A percentile compares a stretch with the other conserved stretches of the same genome.
Conservation (phyloP, 1,140 invertebrate genomes). For the Panagrolaimus sp. region DNA sequence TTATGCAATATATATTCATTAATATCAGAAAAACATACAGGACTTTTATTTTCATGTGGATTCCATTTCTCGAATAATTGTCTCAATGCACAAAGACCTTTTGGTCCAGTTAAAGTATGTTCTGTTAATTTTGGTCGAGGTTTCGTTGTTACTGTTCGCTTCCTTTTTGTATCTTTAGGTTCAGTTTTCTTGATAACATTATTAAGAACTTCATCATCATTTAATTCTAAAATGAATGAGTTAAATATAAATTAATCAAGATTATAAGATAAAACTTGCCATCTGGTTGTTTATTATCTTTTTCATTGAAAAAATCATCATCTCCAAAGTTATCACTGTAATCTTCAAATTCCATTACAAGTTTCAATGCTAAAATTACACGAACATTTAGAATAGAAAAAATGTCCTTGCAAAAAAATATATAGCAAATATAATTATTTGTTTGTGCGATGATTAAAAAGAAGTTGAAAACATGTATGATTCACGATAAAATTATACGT, state of each 20-base stretch:
- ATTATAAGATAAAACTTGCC: neutral
- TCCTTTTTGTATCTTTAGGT: neutral
- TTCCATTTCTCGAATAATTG: constrained; percentile 1
- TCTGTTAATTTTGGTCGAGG: constrained; percentile 8
- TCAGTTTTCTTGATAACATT: constrained; percentile 1
- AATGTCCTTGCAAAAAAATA: no score
- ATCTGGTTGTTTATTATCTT: neutral
- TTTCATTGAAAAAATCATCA: neutral
- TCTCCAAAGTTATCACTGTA: constrained; percentile 4
- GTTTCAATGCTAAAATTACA: no score
- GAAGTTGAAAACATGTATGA: no score
- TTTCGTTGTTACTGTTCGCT: constrained; percentile 1
- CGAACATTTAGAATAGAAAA: no score
- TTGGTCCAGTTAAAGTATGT: neutral
- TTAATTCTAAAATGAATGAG: neutral
- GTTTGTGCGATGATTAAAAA: no score
- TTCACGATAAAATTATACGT: no score
- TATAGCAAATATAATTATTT: no score
- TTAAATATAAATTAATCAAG: neutral
- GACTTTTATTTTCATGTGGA: constrained; percentile 6
- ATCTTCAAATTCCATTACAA: neutral
- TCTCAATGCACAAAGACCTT: constrained; percentile 3
- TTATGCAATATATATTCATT: neutral
- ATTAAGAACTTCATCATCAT: neutral
- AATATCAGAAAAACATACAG: neutral